Evolutionary conservation across 2,888 invertebrate species (phyloP), one percentile per base, ranked within the genome.

Genomic region (Callimorpha dominula): DNA sequence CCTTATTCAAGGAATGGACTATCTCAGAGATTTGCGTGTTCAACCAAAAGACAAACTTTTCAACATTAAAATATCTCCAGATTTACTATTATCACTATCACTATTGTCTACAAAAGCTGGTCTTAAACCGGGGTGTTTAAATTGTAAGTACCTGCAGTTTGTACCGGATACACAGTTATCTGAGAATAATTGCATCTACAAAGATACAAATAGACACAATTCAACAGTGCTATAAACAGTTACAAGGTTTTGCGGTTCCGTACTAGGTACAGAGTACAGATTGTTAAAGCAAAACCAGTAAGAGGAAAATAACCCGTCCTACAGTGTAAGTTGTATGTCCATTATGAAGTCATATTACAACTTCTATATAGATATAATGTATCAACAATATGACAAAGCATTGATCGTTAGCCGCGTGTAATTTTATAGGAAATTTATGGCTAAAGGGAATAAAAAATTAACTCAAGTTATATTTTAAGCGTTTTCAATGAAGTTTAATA

Each of bases 161-260:
- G 74, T 80, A 75, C 71, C 80, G 83, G 85, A 65, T 85, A 83
- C 79, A 85, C 80, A 85, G 86, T 82, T 83, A 85, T 86, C 82
- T 76, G 76, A 85, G 82, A 88, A 86, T 88, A 86, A 89, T 87
- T 85, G 85, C 83, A 82, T 81, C 85, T 83, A 85, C 84, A 80
- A 80, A 75, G 86, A 86, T 89, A 91, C 86, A 88, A 91, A 90
- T 91, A 85, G 88, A 83, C 82, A 87, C 87, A 83, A 91, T 91
- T 87, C 89, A 89, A 81, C 88, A 88, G 82, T 87, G 87, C 82
- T 87, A 80, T 81, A 76, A 85, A 89, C 89, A 89, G 91, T 90
- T 90, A 88, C 75, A 82, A 81, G 83, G 81, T 74, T 81, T 84
- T 85, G 85, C 77, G 72, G 78, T 77, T 78, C 80, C 74, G 83